A percentile compares a stretch with the other conserved stretches of the same genome.
Evolutionary conservation across 2,797 vertebrate genomes (phyloP).

Genomic region (Oceanodroma leucorhoa): DNA sequence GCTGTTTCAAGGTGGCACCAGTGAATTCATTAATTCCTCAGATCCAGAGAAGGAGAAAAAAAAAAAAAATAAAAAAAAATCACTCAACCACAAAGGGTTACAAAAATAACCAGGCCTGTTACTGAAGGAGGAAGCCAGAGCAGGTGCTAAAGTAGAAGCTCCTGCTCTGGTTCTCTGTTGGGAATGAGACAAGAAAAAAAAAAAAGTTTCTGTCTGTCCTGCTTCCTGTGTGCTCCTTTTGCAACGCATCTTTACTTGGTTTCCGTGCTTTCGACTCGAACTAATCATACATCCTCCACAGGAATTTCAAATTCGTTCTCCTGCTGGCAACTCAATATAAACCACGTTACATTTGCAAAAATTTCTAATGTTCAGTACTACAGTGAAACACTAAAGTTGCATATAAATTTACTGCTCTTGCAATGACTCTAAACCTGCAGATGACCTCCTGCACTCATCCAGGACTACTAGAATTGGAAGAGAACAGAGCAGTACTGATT

Average conservation of each 20-base stretch:
- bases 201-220: not conserved
- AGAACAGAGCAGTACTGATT: not conserved
- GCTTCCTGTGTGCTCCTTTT: not conserved
- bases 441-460: not conserved
- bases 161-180: not conserved
- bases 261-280: accelerated
- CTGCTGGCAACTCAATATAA: not conserved
- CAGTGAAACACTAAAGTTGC: not conserved
- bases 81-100: not conserved
- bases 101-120: not conserved
- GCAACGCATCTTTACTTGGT: not conserved
- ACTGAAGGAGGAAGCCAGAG: not conserved
- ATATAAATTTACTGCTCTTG: not conserved
- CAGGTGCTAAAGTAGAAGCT: conserved; percentile 9
- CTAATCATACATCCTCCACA: not conserved
- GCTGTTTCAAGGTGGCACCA: not conserved
- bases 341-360: not conserved
- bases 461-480: not conserved
- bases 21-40: not conserved
- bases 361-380: not conserved
- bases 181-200: not conserved
- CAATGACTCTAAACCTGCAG: not conserved
- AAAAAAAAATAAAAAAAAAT: too few relatives aligned
- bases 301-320: not conserved
- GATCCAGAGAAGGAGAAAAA: not conserved